Evolutionary conservation across 1,140 invertebrate genomes (phyloP).

Genomic region (Batillaria attramentaria): DNA sequence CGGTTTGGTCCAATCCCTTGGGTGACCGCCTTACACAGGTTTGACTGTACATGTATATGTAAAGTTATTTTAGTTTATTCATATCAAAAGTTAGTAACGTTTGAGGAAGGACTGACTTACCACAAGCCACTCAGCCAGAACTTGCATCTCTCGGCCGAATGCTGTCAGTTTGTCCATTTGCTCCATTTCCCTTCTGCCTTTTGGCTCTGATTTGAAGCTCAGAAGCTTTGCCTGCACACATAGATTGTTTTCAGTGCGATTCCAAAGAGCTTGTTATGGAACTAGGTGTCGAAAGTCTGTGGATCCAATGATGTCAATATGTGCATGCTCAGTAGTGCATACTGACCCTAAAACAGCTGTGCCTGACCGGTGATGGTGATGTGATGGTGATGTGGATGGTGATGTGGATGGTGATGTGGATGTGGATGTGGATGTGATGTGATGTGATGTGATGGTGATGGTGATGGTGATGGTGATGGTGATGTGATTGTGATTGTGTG

Average conservation of each 20-base stretch:
- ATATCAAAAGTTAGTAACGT: neutral
- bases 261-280: neutral
- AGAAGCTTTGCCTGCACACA: neutral
- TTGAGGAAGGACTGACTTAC: neutral
- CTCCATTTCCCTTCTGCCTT: neutral
- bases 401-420: neutral
- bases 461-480: neutral
- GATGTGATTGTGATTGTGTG: neutral
- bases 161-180: neutral
- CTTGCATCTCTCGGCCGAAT: slow-evolving; percentile 1
- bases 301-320: neutral
- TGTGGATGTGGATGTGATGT: neutral
- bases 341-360: neutral
- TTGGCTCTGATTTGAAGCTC: neutral
- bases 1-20: no score
- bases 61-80: neutral
- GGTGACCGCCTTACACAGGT: no score
- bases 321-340: neutral
- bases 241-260: neutral
- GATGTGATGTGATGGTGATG: neutral
- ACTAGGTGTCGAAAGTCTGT: neutral
- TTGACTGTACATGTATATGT: no score
- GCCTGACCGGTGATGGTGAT: neutral
- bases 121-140: slow-evolving; percentile 21
- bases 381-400: neutral